phyloP scores from a whole-genome alignment of 1,140 invertebrate genomes.

The Drosophila mojavensis region DNA sequence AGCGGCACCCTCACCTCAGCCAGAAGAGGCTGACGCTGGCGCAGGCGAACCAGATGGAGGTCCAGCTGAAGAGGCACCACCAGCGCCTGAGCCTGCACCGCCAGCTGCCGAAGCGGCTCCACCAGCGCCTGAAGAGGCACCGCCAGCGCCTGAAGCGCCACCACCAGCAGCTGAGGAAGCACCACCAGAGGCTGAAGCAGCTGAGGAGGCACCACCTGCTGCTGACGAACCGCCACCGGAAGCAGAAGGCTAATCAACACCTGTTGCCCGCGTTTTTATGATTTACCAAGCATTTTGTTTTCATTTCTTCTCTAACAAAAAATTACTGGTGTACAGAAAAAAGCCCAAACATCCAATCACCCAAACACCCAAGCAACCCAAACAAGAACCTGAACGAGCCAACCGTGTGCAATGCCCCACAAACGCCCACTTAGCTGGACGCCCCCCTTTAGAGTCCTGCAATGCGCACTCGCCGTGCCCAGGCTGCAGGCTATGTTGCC shows the following conservation, averaged over 20 bases:
- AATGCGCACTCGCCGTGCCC: constrained; percentile 45
- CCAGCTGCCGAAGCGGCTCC: constrained; percentile 8
- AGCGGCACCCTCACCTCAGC: not conserved
- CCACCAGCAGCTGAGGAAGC: constrained; percentile 16
- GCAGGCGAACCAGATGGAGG: not conserved
- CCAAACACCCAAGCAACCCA: not conserved
- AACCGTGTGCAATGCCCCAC: constrained; percentile 1
- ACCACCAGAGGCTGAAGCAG: not conserved
- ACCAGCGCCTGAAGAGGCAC: constrained; percentile 1
- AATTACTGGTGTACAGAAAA: constrained; percentile 51
- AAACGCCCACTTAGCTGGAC: constrained; percentile 8
- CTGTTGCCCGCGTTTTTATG: constrained; percentile 59
- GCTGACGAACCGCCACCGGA: constrained; percentile 24
- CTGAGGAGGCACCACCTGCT: constrained; percentile 14
- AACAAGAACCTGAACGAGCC: not conserved
- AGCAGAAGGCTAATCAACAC: constrained; percentile 43
- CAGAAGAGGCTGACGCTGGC: not conserved
- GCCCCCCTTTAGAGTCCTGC: constrained; percentile 7
- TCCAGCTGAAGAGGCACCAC: constrained; percentile 1
- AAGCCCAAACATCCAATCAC: constrained; percentile 24
- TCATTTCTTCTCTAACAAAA: constrained; percentile 16
- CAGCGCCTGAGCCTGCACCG: not conserved
- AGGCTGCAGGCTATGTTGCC: constrained; percentile 6
- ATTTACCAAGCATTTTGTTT: constrained; percentile 46
- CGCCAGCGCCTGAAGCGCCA: constrained; percentile 52